Evolutionary conservation across 1,140 invertebrate species (phyloP), one percentile per base, ranked within the genome.

Genomic region (Hydropsyche tenuis): DNA sequence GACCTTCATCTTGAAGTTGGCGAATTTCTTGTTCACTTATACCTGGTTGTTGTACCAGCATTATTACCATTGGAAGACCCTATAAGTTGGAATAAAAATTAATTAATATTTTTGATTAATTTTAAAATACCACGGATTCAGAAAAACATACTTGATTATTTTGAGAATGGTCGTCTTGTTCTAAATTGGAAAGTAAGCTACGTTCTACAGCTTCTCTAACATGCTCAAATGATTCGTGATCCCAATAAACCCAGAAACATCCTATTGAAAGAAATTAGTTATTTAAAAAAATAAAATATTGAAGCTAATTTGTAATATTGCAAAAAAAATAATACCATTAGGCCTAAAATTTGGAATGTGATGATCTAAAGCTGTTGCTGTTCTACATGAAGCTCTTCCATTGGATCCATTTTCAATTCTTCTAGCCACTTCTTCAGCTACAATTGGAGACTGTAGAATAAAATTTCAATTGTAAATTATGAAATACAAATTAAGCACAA

Each of bases 141-240:
- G 30, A 37, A 70, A 60, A 30, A 72, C 22, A 3, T 18, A 77
- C 73, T 60, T 74, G 74, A 72, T 73, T 75, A 64, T 70, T 74
- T 53, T 73, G 77, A 11, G 72, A 56, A 46, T 78, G 77, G 64
- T 97, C 95, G 79, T 96, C 94, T 80, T 95, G 91, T 81, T 96
- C 94, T 69, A 97, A 86, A 88, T 96, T 96, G 2, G 94, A 94
- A 0, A 97, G 83, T 5, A 98, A 85, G 11, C 95, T 97, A 82
- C 96, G 96, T 80, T 97, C 95, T 73, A 98, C 87, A 81, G 94
- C 96, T 73, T 93, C 92, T 78, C 94, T 88, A 46, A 98, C 91
- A 81, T 96, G 97, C 78, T 97, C 95, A 80, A 98, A 93, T 1
- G 94, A 94, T 78, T 95, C 91, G 75, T 93, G 91, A 80, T 96